Conservation (phyloP, 2,888 invertebrate genomes). For the Pseudococcus longispinus region DNA sequence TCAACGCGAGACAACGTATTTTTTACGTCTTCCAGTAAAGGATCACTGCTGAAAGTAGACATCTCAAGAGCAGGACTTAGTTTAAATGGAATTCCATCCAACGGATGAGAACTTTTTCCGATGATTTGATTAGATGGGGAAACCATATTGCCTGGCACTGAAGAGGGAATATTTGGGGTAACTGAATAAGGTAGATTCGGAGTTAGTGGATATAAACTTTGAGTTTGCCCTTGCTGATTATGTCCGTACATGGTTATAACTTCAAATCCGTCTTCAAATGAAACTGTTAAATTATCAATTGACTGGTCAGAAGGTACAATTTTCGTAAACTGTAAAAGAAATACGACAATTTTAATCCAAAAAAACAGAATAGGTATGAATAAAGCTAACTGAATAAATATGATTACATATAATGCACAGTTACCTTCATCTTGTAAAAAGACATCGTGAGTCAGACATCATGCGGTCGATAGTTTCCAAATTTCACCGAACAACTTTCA, state of each 20-base stretch:
- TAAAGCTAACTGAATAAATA: too few relatives aligned
- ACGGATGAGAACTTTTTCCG: conserved; percentile 16
- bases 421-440: not conserved
- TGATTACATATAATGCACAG: too few relatives aligned
- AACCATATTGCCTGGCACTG: not conserved
- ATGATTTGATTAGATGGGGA: not conserved
- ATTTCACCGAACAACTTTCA: not conserved
- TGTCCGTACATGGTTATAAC: not conserved
- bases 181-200: conserved; percentile 40
- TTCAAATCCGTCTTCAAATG: conserved; percentile 23
- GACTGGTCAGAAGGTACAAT: not conserved
- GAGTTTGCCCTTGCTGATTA: not conserved
- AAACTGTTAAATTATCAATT: not conserved
- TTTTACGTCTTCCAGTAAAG: conserved; percentile 44
- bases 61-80: conserved; percentile 10
- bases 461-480: not conserved
- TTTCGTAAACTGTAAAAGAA: not conserved
- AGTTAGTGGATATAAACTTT: not conserved
- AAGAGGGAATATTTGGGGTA: not conserved
- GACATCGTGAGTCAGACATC: not conserved
- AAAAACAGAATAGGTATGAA: too few relatives aligned
- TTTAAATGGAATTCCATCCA: conserved; percentile 48
- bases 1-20: conserved; percentile 35
- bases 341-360: too few relatives aligned
- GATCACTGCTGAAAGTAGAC: not conserved